Evolutionary conservation across 1,140 invertebrate species (phyloP), one percentile per base, ranked within the genome.

Genomic region (Ptiloglossa arizonensis): DNA sequence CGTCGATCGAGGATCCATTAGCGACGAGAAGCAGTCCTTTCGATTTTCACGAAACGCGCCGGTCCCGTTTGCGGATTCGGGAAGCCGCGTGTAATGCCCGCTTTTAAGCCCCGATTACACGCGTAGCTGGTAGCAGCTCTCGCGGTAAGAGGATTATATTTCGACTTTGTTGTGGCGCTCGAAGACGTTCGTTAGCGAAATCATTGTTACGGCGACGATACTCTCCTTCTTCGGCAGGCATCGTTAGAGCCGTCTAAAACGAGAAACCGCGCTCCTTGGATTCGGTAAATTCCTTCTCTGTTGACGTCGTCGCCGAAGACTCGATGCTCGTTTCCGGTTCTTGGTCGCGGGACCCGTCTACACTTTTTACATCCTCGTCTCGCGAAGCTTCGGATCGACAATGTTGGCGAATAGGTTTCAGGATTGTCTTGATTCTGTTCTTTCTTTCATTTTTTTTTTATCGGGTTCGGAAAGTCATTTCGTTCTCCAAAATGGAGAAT

Each of bases 121-220:
- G 69, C 44, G 72, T n/a, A 73, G 46, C 54, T 35, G 52, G 27
- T 66, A 35, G 50, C 52, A 24, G 8, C 35, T 66, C 27, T 35
- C 66, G 11, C 63, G 63, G 79, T 90, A 89, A 91, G 88, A 87
- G 88, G 88, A 89, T 89, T 91, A 89, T 72, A 80, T 83, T 60
- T 81, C 71, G 79, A 90, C 90, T 91, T 90, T 91, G 90, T 90
- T 91, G 90, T 91, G 90, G 90, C 82, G 78, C 84, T 85, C 81
- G 79, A 91, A 91, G 89, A 91, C 88, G 89, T 90, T 91, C 89
- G 85, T 90, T 91, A 91, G 82, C 78, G 85, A 86, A 90, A 89
- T 90, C 87, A 88, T 88, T 87, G 86, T 81, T 71, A 79, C 54
- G 63, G 63, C 59, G 79, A 54, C 74, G 82, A 85, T 69, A 60